A percentile compares a stretch with the other conserved stretches of the same genome.
These are phyloP conservation scores for Myotis vivesi DNA, from an alignment of 2,797 vertebrate species.

Conservation along the genomic window DNA sequence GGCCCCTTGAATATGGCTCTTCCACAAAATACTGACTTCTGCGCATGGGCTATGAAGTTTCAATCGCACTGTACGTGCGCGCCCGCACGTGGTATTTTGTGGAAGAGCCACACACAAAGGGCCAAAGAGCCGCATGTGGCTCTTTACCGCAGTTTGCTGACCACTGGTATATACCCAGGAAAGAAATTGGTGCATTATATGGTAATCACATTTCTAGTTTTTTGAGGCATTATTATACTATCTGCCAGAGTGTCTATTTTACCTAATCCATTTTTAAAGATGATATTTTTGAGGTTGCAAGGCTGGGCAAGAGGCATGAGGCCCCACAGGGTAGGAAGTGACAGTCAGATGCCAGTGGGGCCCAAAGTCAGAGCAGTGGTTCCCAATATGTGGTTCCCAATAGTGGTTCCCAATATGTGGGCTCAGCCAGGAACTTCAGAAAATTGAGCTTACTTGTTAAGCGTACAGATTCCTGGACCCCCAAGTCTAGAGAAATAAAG, in stretches of 20 bases:
- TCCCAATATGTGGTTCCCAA: neutral
- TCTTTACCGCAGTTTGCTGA: no score
- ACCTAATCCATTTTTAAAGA: neutral
- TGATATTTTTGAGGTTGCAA: neutral
- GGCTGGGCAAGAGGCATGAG: neutral
- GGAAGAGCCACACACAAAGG: no score
- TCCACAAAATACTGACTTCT: no score
- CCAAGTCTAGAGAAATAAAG: neutral
- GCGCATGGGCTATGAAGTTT: no score
- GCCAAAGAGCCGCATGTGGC: no score
- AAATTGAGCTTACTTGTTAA: neutral
- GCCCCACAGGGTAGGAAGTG: neutral
- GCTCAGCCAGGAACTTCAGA: neutral
- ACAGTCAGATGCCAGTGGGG: neutral
- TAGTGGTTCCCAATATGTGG: neutral
- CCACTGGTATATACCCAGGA: neutral
- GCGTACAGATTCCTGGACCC: neutral
- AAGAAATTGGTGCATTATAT: neutral
- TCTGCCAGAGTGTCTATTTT: neutral
- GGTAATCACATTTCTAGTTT: neutral
- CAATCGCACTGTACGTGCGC: no score
- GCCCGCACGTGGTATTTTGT: no score
- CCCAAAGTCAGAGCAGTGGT: neutral
- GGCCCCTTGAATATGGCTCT: no score
- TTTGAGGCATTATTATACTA: neutral